Base-by-base conservation (phyloP, 2,797 vertebrate species). In the Leuciscus waleckii region DNA sequence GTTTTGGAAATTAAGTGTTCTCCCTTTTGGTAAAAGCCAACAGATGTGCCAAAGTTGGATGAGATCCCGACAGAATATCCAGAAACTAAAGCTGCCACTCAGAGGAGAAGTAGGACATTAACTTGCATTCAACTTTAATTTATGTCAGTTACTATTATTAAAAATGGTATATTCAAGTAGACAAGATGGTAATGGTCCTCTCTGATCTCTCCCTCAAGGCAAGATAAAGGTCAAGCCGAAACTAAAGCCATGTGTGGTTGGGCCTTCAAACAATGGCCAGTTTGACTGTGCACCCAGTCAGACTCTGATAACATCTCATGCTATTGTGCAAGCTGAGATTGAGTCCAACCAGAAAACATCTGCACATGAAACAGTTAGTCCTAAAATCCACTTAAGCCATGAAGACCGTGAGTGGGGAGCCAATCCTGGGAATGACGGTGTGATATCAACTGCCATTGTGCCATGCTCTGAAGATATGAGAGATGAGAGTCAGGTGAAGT, bases 161-260 rank as follows among this genome's bases (percentile, higher is more conserved):
- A 5, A 76, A 23, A 7, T 56, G 7, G 3, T 54, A 10, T 65
- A 10, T 76, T 76, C 21, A 39, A 26, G 23, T 78, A 23, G 49
- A 41, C 11, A 10, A 7, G 19, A 32, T 10, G 14, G 7, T 77
- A 39, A 43, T 49, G n/a, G n/a, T 73, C 41, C 21, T 85, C 7
- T 79, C 51, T 71, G 35, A 61, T 73, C 29, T 73, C 29, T 71
- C 13, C 11, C 4, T 79, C 23, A 85, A 85, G 83, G 76, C 23
- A 79, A 73, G 41, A 65, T 73, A 21, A 85, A 85, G 29, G 56
- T 85, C 23, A 74, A 63, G 68, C 83, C 77, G 1, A 85, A 46
- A 5, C 49, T 71, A 49, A 79, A 68, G 54, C 51, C 49, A 37
- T 29, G 23, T 29, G 41, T 61, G 54, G 23, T 17, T 51, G 56